Percentiles rank a stretch among this genome's conserved stretches.
Evolutionary conservation across 2,113 vertebrate genomes (phyloP).

Genomic region (Elaphurus davidianus): DNA sequence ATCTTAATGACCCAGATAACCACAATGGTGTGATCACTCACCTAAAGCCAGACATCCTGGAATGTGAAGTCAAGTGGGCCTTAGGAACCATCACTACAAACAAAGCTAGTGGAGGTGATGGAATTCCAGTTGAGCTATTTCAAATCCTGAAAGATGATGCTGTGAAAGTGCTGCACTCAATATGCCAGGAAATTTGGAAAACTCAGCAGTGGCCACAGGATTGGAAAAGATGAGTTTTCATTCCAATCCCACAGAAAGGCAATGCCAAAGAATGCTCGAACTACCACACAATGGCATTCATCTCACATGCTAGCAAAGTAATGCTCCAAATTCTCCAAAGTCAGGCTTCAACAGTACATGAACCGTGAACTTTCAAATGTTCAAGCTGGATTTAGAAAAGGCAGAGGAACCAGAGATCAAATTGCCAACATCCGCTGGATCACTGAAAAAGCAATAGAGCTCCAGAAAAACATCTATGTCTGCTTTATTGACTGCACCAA

Average conservation of each 20-base stretch:
- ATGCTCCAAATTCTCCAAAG: neutral
- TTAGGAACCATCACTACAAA: too few species aligned
- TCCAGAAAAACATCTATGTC: neutral
- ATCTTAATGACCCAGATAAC: too few species aligned
- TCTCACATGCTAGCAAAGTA: neutral
- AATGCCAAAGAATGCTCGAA: neutral
- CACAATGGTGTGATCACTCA: too few species aligned
- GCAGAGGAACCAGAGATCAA: neutral
- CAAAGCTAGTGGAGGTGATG: too few species aligned
- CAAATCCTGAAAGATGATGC: too few species aligned
- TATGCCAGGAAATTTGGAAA: neutral
- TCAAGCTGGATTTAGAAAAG: neutral
- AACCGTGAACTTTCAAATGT: neutral
- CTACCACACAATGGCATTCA: neutral
- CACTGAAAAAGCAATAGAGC: neutral
- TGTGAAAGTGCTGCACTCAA: too few species aligned
- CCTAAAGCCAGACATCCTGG: too few species aligned
- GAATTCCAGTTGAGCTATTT: too few species aligned
- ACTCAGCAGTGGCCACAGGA: neutral
- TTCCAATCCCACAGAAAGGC: neutral
- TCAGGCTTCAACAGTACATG: neutral
- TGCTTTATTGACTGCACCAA: neutral
- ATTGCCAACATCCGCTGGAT: neutral
- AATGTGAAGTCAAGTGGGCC: too few species aligned
- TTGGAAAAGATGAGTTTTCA: neutral